Base-by-base conservation (phyloP, 2,113 vertebrate genomes). In the Ciconia stormi region DNA sequence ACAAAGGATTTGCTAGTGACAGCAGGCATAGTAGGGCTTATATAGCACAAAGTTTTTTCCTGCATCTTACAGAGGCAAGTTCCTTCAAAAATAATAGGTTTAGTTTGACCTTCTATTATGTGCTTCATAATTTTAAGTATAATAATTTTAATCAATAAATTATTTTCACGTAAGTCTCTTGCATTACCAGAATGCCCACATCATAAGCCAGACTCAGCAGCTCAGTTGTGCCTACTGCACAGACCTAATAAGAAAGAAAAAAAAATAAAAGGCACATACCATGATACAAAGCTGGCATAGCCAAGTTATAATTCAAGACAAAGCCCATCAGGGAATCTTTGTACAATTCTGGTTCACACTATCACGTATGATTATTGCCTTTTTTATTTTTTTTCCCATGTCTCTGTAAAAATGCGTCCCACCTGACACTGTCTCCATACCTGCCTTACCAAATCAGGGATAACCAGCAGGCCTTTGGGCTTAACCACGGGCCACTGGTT, bases 381-480 rank as follows among this genome's bases (percentile, higher is more conserved):
- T n/a, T 30, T 34, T 25, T 1, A 38, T 17, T 34, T 23, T 29
- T 29, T 6, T 11, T 5, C 10, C 23, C 11, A 1, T 5, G 8
- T 32, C 44, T 52, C 3, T 44, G 62, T 42, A 82, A 71, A 86
- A 78, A 80, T 13, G 18, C 3, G 1, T 63, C 15, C 32, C 22
- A 67, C n/a, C 27, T 83, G 58, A 55, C 14, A 36, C 38, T 58
- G n/a, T 30, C 62, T 65, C 71, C 30, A 30, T 10, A 69, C 22
- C 16, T 53, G 18, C 38, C 14, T 44, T 66, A 53, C 16, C 4
- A 16, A 89, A 78, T 3, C 50, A 53, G 7, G 3, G 77, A 89
- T 17, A 87, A 70, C 25, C 34, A 38, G 27, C 14, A 77, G 40
- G 20, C 38, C 53, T 92, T 50, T 36, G 40, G 30, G 36, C 30